A percentile compares a stretch with the other conserved stretches of the same genome.
Evolutionary conservation across 2,113 vertebrate species (phyloP).

Genomic region (Clarias batrachus): DNA sequence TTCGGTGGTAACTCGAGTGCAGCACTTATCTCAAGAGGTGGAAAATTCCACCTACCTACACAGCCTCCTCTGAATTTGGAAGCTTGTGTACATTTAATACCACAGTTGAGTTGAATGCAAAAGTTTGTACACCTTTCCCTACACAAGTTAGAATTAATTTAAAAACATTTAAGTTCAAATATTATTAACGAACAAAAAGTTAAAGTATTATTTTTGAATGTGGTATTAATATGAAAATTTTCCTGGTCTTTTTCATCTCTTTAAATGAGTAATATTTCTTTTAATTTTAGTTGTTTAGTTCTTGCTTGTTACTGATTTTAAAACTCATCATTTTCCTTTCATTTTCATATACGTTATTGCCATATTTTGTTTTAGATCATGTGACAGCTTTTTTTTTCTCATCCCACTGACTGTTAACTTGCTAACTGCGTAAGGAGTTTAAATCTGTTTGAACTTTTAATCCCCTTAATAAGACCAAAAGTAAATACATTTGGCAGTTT

Average conservation of each 20-base stretch:
- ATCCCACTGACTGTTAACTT: not conserved
- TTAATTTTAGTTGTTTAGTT: not conserved
- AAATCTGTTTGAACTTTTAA: not conserved
- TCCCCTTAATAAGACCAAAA: not conserved
- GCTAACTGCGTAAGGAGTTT: not conserved
- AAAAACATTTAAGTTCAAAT: not conserved
- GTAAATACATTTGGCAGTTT: not conserved
- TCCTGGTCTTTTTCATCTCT: not conserved
- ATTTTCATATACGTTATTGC: not conserved
- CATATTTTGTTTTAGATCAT: not conserved
- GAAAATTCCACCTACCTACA: not conserved
- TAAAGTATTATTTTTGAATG: not conserved
- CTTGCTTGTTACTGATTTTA: not conserved
- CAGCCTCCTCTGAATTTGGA: not conserved
- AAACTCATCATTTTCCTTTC: not conserved
- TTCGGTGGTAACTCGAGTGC: not conserved
- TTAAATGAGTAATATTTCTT: not conserved
- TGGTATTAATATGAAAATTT: not conserved
- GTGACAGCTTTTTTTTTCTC: not conserved
- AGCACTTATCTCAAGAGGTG: not conserved
- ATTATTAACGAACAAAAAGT: not conserved
- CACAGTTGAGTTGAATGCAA: not conserved
- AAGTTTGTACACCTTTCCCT: not conserved
- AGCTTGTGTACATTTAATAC: not conserved
- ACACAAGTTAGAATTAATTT: not conserved